These are phyloP conservation scores for Camptogramma bilineatum DNA, from an alignment of 2,888 invertebrate genomes.

Conservation along the genomic window DNA sequence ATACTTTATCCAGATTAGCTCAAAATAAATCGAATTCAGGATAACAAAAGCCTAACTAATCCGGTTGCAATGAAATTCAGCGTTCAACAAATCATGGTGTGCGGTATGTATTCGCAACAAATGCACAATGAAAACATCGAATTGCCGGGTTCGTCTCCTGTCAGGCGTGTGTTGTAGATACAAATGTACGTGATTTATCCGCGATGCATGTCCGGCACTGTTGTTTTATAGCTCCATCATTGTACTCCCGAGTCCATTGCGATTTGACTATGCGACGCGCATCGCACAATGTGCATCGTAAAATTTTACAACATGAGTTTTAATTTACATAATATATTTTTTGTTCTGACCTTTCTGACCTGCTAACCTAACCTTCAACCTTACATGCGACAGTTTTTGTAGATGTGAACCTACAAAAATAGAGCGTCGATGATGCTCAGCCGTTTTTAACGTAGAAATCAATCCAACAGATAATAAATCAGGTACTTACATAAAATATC, in stretches of 20 bases:
- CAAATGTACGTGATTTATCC: constrained; percentile 71
- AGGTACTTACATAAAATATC: constrained; percentile 33
- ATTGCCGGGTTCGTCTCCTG: constrained; percentile 56
- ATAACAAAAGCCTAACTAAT: constrained; percentile 14
- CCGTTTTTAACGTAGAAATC: background rate
- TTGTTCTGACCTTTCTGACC: background rate
- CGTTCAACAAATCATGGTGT: constrained; percentile 37
- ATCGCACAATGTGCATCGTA: constrained; percentile 27
- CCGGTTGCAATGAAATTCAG: constrained; percentile 14
- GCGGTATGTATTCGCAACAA: constrained; percentile 31
- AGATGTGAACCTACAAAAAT: background rate
- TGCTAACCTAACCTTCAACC: background rate
- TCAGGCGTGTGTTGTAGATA: constrained; percentile 60
- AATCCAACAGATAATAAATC: constrained; percentile 3
- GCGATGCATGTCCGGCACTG: constrained; percentile 61
- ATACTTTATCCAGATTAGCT: background rate
- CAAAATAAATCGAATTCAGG: constrained; percentile 3
- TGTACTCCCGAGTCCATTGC: constrained; percentile 56
- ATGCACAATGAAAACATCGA: constrained; percentile 60
- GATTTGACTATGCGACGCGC: constrained; percentile 28
- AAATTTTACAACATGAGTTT: background rate
- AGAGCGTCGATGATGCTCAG: background rate
- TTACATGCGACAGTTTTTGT: background rate
- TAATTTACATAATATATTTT: constrained; percentile 6
- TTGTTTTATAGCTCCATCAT: constrained; percentile 71